Conservation (phyloP, 2,888 invertebrate species). For the Gymnoscelis rufifasciata region DNA sequence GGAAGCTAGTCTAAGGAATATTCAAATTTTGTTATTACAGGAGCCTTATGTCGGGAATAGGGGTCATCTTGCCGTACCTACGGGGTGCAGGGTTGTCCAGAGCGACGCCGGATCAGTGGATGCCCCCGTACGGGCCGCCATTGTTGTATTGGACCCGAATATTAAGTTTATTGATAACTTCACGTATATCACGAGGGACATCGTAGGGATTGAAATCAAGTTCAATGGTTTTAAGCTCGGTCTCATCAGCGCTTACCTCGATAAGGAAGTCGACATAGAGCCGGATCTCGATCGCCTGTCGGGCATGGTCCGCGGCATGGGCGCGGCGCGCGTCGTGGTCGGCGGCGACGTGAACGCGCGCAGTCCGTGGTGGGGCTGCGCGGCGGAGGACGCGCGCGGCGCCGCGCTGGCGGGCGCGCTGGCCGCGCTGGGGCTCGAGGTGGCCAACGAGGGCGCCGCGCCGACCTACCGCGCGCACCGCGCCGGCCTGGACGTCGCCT, state of each 20-base stretch:
- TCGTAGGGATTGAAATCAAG: neutral
- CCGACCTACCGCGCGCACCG: constrained; percentile 1
- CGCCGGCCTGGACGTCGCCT: neutral
- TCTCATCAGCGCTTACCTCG: neutral
- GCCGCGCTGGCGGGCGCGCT: neutral
- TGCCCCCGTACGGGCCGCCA: neutral
- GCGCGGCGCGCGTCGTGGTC: neutral
- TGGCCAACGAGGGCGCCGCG: neutral
- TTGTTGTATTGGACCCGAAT: neutral
- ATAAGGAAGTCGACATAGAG: neutral
- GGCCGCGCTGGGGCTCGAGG: neutral
- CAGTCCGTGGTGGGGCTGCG: constrained; percentile 9
- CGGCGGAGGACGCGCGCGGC: constrained; percentile 8
- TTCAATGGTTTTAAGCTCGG: neutral
- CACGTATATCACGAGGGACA: neutral
- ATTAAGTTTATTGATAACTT: neutral
- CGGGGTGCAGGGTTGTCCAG: neutral
- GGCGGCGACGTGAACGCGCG: constrained; percentile 6
- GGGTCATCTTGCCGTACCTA: neutral
- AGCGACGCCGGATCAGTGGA: neutral
- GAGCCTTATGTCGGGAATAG: neutral
- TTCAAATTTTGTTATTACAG: neutral
- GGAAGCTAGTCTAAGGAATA: neutral
- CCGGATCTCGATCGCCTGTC: neutral
- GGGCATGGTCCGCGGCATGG: neutral